Percentiles rank a stretch among this genome's conserved stretches.
Evolutionary conservation across 2,888 invertebrate species (phyloP).

Genomic region (Cephus rjabovi): DNA sequence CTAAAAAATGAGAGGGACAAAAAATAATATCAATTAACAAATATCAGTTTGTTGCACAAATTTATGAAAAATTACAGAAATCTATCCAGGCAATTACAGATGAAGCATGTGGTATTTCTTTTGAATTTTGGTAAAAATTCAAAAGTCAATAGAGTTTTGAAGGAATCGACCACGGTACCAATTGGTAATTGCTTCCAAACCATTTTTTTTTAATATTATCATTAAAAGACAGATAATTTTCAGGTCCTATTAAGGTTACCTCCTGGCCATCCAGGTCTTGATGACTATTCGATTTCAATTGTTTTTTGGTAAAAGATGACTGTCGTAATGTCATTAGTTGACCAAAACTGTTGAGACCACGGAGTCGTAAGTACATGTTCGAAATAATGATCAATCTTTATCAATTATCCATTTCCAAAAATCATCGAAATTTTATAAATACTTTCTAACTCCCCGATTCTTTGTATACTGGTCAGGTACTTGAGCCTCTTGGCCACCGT

Average conservation of each 20-base stretch:
- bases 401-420: neutral
- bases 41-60: neutral
- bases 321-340: neutral
- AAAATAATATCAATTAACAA: neutral
- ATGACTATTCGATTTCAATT: slow-evolving; percentile 1
- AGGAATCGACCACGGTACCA: slow-evolving; percentile 22
- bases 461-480: neutral
- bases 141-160: slow-evolving; percentile 27
- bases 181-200: slow-evolving; percentile 30
- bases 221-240: slow-evolving; percentile 22
- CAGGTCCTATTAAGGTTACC: slow-evolving; percentile 16
- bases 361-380: neutral
- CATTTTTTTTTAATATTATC: slow-evolving; percentile 24
- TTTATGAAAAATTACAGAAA: slow-evolving; percentile 31
- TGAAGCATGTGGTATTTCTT: slow-evolving; percentile 22
- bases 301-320: slow-evolving; percentile 1
- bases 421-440: neutral
- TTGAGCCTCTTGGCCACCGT: neutral
- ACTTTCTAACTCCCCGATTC: neutral
- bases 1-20: slow-evolving; percentile 20
- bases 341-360: neutral
- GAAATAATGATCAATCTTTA: neutral
- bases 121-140: slow-evolving; percentile 32
- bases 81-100: slow-evolving; percentile 33
- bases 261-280: slow-evolving; percentile 1